A percentile compares a stretch with the other conserved stretches of the same genome.
These are phyloP conservation scores for Archegozetes longisetosus DNA, from an alignment of 1,140 invertebrate species.

Conservation along the genomic window DNA sequence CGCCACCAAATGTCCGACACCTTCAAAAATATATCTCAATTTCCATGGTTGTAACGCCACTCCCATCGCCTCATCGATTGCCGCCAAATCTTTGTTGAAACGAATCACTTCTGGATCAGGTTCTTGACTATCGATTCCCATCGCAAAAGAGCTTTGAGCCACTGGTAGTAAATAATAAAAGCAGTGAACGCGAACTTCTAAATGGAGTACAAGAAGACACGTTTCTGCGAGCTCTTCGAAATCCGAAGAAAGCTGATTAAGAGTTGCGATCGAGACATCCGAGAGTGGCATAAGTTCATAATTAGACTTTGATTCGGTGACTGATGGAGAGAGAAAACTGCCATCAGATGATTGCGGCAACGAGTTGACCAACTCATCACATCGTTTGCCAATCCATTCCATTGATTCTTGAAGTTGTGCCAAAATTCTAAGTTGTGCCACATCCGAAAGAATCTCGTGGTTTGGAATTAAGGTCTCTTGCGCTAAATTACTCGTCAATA, in stretches of 20 bases:
- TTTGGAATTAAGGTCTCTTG: slow-evolving; percentile 57
- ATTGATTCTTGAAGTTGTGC: slow-evolving; percentile 81
- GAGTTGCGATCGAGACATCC: slow-evolving; percentile 14
- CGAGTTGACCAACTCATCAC: slow-evolving; percentile 26
- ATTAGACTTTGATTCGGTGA: background rate
- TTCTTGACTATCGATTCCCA: slow-evolving; percentile 41
- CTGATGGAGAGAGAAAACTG: background rate
- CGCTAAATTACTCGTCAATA: slow-evolving; percentile 68
- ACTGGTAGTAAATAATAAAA: slow-evolving; percentile 69
- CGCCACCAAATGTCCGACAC: slow-evolving; percentile 66
- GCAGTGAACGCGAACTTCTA: slow-evolving; percentile 83
- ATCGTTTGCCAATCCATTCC: slow-evolving; percentile 49
- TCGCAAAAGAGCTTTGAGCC: slow-evolving; percentile 27
- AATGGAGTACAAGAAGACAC: slow-evolving; percentile 71
- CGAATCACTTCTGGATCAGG: slow-evolving; percentile 63
- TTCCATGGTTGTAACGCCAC: slow-evolving; percentile 55
- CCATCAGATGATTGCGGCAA: slow-evolving; percentile 22
- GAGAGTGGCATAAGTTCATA: background rate
- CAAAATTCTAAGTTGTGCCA: slow-evolving; percentile 56
- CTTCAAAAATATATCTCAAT: slow-evolving; percentile 87
- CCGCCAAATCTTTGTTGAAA: slow-evolving; percentile 55
- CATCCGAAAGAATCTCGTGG: slow-evolving; percentile 65
- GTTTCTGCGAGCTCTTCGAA: slow-evolving; percentile 78
- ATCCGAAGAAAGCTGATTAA: slow-evolving; percentile 48
- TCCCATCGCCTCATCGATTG: slow-evolving; percentile 59